Evolutionary conservation across 2,113 vertebrate genomes (phyloP).

Genomic region (Synodontis membranacea): DNA sequence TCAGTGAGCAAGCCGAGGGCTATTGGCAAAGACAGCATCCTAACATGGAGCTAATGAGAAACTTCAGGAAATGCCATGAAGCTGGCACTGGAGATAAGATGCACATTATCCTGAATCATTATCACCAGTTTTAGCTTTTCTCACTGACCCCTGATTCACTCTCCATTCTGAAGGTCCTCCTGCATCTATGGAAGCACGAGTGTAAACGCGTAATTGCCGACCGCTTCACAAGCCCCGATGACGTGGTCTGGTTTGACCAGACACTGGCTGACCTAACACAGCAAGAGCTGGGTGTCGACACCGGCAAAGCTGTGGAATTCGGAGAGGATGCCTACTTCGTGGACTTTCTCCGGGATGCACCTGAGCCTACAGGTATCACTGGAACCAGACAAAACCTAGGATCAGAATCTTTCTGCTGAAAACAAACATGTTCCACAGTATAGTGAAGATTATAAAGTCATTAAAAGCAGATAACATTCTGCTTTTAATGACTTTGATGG

Average conservation of each 20-base stretch:
- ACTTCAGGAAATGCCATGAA: background rate
- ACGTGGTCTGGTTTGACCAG: slow-evolving; percentile 87
- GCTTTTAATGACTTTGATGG: background rate
- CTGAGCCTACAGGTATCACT: slow-evolving; percentile 79
- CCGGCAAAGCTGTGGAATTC: slow-evolving; percentile 66
- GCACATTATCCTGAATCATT: background rate
- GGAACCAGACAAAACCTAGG: background rate
- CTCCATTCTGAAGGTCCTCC: slow-evolving; percentile 70
- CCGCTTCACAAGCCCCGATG: slow-evolving; percentile 82
- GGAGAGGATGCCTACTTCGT: slow-evolving; percentile 85
- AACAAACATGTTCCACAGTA: background rate
- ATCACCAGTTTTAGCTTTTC: background rate
- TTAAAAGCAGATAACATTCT: too few species aligned
- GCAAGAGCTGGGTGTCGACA: slow-evolving; percentile 72
- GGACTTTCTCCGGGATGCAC: slow-evolving; percentile 88
- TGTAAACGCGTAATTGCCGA: slow-evolving; percentile 92
- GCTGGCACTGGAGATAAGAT: background rate
- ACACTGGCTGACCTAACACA: slow-evolving; percentile 74
- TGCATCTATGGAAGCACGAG: slow-evolving; percentile 92
- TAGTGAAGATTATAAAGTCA: background rate
- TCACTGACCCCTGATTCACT: background rate
- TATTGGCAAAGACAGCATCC: background rate
- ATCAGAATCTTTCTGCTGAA: background rate
- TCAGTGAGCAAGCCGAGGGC: background rate
- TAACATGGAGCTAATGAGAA: background rate